Percentiles rank a stretch among this genome's conserved stretches.
Conservation (phyloP, 1,140 invertebrate genomes). For the Bombus waltoni region DNA sequence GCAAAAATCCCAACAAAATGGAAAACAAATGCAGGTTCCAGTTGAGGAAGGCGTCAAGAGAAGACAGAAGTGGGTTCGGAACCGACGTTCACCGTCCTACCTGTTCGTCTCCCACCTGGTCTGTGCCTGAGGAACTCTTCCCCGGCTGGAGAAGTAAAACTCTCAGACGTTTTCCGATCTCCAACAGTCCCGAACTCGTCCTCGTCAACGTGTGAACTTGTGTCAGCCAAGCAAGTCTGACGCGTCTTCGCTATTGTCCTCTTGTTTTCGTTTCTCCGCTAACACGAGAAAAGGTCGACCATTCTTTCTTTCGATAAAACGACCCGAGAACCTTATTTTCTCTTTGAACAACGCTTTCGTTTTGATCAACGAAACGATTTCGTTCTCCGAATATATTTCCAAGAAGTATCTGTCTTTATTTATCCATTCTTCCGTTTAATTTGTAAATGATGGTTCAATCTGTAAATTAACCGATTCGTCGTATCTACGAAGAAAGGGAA, state of each 20-base stretch:
- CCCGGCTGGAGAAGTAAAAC: slow-evolving; percentile 71
- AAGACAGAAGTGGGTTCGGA: slow-evolving; percentile 47
- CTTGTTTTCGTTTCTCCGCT: slow-evolving; percentile 1
- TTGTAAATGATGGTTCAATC: not conserved
- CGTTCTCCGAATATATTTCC: too few relatives aligned
- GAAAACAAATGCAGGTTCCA: not conserved
- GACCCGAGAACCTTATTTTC: not conserved
- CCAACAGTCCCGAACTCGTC: slow-evolving; percentile 71
- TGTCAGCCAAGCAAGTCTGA: not conserved
- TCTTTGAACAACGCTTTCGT: not conserved
- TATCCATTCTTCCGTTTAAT: too few relatives aligned
- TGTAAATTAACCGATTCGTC: not conserved
- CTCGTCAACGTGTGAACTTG: slow-evolving; percentile 62
- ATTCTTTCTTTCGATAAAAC: not conserved
- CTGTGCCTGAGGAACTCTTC: slow-evolving; percentile 57
- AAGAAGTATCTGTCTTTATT: too few relatives aligned
- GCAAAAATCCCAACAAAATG: not conserved
- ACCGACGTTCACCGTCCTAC: slow-evolving; percentile 61
- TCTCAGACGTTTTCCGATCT: slow-evolving; percentile 74
- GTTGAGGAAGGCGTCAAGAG: not conserved
- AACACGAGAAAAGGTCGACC: too few relatives aligned
- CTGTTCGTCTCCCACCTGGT: slow-evolving; percentile 62
- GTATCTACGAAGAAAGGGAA: too few relatives aligned
- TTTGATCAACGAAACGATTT: not conserved
- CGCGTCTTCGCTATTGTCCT: slow-evolving; percentile 25